Percentiles rank a stretch among this genome's conserved stretches.
These are phyloP conservation scores for Leptocoma aspasia DNA, from an alignment of 2,113 vertebrate genomes.

Conservation along the genomic window DNA sequence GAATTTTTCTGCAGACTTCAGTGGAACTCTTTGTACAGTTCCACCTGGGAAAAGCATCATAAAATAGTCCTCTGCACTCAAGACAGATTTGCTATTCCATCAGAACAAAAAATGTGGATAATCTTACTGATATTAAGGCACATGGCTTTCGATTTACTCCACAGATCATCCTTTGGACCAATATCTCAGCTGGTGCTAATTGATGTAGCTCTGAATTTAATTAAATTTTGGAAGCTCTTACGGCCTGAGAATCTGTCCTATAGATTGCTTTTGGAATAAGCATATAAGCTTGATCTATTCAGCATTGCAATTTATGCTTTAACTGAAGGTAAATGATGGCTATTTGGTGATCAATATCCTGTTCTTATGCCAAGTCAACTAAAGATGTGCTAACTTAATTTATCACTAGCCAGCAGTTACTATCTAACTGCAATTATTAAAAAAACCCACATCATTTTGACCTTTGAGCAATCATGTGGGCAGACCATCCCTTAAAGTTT, in stretches of 20 bases:
- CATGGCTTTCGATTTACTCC: background rate
- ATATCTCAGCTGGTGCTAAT: background rate
- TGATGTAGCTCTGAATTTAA: conserved; percentile 34
- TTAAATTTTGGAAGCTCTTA: conserved; percentile 37
- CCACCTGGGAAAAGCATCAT: background rate
- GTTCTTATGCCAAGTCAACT: conserved; percentile 10
- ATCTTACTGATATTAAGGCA: background rate
- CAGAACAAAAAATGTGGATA: background rate
- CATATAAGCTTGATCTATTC: background rate
- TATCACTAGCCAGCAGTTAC: conserved; percentile 8
- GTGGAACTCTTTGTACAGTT: background rate
- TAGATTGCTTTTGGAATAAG: conserved; percentile 19
- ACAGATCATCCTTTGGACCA: background rate
- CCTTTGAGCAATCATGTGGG: background rate
- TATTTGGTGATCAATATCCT: conserved; percentile 28
- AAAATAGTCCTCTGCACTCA: background rate
- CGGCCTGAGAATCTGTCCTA: conserved; percentile 6
- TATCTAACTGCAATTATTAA: background rate
- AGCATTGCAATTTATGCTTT: conserved; percentile 25
- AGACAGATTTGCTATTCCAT: background rate
- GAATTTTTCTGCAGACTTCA: background rate
- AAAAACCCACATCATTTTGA: background rate
- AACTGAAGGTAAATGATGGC: conserved; percentile 14
- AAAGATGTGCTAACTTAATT: conserved; percentile 26
- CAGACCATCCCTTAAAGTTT: background rate